Percentiles rank a stretch among this genome's conserved stretches.
Conservation (phyloP, 92 coral and sea anemone species). For the Actinostola sp. region DNA sequence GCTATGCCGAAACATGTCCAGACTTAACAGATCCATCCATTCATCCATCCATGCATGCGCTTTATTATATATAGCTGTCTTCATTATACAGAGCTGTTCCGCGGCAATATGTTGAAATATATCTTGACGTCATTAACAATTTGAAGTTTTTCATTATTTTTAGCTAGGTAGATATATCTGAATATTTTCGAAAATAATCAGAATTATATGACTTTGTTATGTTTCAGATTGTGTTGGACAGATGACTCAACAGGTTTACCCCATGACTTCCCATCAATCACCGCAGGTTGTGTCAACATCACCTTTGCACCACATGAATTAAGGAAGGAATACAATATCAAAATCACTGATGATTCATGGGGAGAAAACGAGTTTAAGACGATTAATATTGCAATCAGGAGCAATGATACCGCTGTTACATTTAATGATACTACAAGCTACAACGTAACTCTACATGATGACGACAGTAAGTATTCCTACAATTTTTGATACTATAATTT, state of each 20-base stretch:
- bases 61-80: no score
- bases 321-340: neutral
- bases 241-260: neutral
- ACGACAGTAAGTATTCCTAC: conserved; percentile 25
- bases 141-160: no score
- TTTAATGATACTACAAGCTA: conserved; percentile 16
- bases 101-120: no score
- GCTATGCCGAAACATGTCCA: no score
- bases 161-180: no score
- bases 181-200: no score
- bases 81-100: no score
- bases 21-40: no score
- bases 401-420: neutral
- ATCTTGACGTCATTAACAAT: no score
- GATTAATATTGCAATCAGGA: neutral
- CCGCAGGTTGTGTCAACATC: conserved; percentile 5
- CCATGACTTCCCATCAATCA: neutral
- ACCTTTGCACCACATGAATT: neutral
- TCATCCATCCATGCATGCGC: no score
- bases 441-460: conserved; percentile 6
- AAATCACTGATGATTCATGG: neutral
- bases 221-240: conserved; percentile 13
- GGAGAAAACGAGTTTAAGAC: conserved; percentile 18
- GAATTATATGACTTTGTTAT: no score
- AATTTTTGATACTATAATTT: no score